A percentile compares a stretch with the other conserved stretches of the same genome.
Evolutionary conservation across 1,140 invertebrate species (phyloP).

Genomic region (Saxidomus purpurata): DNA sequence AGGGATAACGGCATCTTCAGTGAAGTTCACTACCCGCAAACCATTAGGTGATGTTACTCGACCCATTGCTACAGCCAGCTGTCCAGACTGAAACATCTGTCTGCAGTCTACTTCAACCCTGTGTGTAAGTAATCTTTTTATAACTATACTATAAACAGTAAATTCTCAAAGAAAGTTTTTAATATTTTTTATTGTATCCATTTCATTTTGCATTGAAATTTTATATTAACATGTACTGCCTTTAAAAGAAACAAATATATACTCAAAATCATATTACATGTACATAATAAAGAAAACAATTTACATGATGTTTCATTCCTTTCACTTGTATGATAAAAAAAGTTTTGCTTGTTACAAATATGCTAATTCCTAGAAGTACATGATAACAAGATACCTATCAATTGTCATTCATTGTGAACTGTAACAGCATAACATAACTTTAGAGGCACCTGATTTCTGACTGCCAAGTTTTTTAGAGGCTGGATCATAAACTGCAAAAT

Average conservation of each 20-base stretch:
- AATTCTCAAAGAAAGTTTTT: background rate
- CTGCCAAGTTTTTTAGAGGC: constrained; percentile 42
- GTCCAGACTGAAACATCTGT: constrained; percentile 61
- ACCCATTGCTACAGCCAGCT: constrained; percentile 56
- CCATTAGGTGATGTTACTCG: constrained; percentile 43
- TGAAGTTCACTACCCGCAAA: constrained; percentile 60
- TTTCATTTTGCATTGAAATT: background rate
- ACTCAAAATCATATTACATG: no score
- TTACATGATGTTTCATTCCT: no score
- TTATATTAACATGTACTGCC: background rate
- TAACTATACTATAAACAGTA: background rate
- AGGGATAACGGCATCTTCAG: constrained; percentile 47
- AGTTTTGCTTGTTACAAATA: no score
- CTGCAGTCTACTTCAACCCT: constrained; percentile 62
- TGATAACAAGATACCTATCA: constrained; percentile 2
- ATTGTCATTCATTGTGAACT: constrained; percentile 68
- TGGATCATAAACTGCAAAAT: constrained; percentile 59
- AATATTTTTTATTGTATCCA: background rate
- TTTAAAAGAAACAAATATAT: background rate
- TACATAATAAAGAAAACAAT: background rate
- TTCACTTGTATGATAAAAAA: no score
- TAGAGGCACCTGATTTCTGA: constrained; percentile 57
- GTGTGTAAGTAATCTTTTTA: background rate
- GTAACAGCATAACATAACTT: constrained; percentile 62
- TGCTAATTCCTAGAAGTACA: no score